Percentiles rank a stretch among this genome's conserved stretches.
These are phyloP conservation scores for Phasia obesa DNA, from an alignment of 2,888 invertebrate species.

Conservation along the genomic window DNA sequence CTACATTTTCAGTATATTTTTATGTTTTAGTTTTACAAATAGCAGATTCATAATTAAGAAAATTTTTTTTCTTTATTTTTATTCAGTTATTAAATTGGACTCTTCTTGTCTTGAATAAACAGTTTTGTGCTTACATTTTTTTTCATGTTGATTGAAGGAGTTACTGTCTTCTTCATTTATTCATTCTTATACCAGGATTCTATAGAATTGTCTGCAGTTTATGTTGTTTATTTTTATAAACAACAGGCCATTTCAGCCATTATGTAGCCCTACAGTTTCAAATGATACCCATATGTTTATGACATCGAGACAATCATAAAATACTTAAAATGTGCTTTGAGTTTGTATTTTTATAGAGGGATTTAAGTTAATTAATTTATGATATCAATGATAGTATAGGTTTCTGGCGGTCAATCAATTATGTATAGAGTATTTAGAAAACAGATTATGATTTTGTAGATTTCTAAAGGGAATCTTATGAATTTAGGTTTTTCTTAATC, in stretches of 20 bases:
- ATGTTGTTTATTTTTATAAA: not conserved
- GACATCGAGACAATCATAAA: not conserved
- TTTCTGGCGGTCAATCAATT: no score
- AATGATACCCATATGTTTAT: not conserved
- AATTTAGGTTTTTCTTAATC: no score
- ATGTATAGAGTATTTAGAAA: no score
- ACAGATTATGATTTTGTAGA: no score
- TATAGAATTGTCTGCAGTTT: slow-evolving; percentile 27
- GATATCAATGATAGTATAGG: no score
- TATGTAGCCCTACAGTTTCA: not conserved
- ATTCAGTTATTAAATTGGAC: slow-evolving; percentile 38
- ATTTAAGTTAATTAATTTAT: no score
- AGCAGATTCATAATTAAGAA: slow-evolving; percentile 33
- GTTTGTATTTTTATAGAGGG: no score
- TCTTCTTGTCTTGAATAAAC: slow-evolving; percentile 14
- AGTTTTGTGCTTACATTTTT: not conserved
- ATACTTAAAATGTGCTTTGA: no score
- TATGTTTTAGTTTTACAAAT: slow-evolving; percentile 5
- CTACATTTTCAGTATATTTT: not conserved
- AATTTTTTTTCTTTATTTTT: slow-evolving; percentile 11
- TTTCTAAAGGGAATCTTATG: no score
- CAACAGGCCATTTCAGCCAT: not conserved
- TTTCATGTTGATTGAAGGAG: slow-evolving; percentile 27
- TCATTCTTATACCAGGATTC: slow-evolving; percentile 15
- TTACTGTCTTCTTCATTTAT: slow-evolving; percentile 26